phyloP scores from a whole-genome alignment of 2,113 vertebrate genomes.

The Siniperca chuatsi region DNA sequence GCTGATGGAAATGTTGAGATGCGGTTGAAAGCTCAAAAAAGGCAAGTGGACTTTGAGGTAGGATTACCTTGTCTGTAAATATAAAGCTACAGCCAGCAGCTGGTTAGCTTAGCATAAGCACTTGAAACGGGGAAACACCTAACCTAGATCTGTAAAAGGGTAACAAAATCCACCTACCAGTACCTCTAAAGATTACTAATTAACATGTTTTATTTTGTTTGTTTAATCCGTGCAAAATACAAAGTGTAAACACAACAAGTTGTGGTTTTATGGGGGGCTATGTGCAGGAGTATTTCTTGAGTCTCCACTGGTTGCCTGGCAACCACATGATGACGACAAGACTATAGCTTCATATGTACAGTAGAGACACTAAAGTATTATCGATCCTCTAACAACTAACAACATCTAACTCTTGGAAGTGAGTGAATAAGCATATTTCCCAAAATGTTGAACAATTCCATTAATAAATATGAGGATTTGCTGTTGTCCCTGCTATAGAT shows the following conservation, averaged over 20 bases:
- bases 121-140: neutral
- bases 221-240: neutral
- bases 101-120: neutral
- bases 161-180: neutral
- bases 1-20: neutral
- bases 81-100: neutral
- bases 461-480: neutral
- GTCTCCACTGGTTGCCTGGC: neutral
- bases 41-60: neutral
- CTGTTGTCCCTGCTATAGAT: neutral
- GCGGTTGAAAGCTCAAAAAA: neutral
- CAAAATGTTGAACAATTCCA: neutral
- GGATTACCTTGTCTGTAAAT: neutral
- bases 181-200: neutral
- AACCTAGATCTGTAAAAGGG: neutral
- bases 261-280: no score
- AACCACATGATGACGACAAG: constrained; percentile 16
- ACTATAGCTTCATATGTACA: neutral
- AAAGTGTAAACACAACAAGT: neutral
- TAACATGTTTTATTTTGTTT: neutral
- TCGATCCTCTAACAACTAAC: neutral
- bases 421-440: neutral
- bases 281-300: neutral
- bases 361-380: neutral
- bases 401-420: neutral